Evolutionary conservation across 2,113 vertebrate genomes (phyloP), one percentile per base, ranked within the genome.

Genomic region (Pandion haliaetus): DNA sequence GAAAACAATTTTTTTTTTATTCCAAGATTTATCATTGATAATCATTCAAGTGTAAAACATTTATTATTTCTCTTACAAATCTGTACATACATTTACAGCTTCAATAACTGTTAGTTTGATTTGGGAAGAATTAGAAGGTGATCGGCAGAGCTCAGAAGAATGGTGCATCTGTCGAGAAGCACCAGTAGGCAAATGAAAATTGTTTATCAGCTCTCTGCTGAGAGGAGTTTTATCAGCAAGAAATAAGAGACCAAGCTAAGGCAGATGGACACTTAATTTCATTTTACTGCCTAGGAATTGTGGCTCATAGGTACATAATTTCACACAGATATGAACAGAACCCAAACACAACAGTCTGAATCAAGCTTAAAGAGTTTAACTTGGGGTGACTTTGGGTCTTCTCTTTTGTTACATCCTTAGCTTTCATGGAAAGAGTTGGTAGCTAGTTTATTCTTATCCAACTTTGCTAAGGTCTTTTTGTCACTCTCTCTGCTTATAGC

Each of bases 211-310:
- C 70, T 93, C 52, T 94, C 70, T 91, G 66, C 78, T 94, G 57
- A 72, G 57, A 81, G 10, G 17, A 79, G 7, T 79, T 95, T 69
- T 93, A 93, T 88, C 93, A 96, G 34, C 70, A 91, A 87, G 89
- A 65, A 89, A 63, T 82, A 91, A 82, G 54, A 87, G n/a, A 32
- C 40, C 52, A 72, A 82, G 57, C 34, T 87, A 61, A 85, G 74
- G 58, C 90, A 96, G 93, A 96, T 96, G 93, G 87, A 76, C 58
- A 10, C 78, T 72, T 91, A 82, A 93, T 94, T 96, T 96, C 44
- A 77, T 93, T 96, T 91, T 82, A 61, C 40, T 93, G 82, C 81
- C 90, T 90, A 89, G 31, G 44, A 80, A 61, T 85, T 73, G 66
- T 87, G 58, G 50, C 87, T 95, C 25, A 45, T 87, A 93, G 57